These are phyloP conservation scores for Pissodes strobi DNA, from an alignment of 1,140 invertebrate genomes.

Conservation along the genomic window DNA sequence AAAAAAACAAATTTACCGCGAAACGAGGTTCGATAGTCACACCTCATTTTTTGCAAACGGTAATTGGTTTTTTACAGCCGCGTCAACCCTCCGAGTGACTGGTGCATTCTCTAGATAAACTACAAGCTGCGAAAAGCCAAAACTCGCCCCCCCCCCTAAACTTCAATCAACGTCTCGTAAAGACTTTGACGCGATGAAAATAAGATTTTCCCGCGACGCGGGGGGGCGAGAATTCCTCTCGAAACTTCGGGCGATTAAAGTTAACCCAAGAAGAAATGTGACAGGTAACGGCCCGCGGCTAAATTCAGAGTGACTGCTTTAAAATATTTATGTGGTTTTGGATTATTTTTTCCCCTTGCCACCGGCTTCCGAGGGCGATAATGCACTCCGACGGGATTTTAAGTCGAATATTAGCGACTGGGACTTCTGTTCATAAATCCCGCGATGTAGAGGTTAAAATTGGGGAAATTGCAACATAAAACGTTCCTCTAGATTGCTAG, in stretches of 20 bases:
- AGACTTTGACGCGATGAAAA: conserved; percentile 29
- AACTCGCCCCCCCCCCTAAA: background rate
- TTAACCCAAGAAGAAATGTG: conserved; percentile 34
- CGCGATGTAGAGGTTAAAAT: too few species aligned
- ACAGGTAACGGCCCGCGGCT: conserved; percentile 6
- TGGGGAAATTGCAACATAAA: too few species aligned
- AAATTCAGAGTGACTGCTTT: conserved; percentile 19
- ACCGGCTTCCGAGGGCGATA: too few species aligned
- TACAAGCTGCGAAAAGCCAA: background rate
- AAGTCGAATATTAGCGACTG: too few species aligned
- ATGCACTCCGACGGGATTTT: too few species aligned
- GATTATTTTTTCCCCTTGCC: conserved; percentile 29
- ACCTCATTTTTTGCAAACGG: too few species aligned
- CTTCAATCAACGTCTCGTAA: conserved; percentile 18
- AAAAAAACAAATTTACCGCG: too few species aligned
- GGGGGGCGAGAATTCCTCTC: background rate
- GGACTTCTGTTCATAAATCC: too few species aligned
- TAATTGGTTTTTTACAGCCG: too few species aligned
- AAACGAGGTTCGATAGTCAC: too few species aligned
- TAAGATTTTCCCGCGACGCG: conserved; percentile 23
- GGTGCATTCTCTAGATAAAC: conserved; percentile 6
- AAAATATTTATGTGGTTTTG: conserved; percentile 25
- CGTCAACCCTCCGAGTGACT: background rate
- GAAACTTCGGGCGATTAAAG: conserved; percentile 21
- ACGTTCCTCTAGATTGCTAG: too few species aligned